A percentile compares a stretch with the other conserved stretches of the same genome.
Conservation (phyloP, 2,888 invertebrate species). For the Melanostoma mellinum region DNA sequence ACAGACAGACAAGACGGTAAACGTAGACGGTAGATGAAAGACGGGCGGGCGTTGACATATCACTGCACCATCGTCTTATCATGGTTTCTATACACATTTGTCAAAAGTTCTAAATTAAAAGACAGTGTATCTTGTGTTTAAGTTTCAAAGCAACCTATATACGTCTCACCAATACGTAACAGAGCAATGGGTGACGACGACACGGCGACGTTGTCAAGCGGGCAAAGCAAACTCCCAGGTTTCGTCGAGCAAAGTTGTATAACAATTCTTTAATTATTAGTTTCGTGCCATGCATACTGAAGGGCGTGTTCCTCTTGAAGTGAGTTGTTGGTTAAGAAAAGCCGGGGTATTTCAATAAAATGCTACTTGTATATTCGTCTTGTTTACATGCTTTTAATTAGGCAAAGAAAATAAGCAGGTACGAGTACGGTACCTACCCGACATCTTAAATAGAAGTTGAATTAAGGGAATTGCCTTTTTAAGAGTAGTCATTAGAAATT, state of each 20-base stretch:
- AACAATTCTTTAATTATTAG: conserved; percentile 65
- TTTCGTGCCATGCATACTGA: conserved; percentile 47
- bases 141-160: conserved; percentile 19
- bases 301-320: neutral
- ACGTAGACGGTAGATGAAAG: neutral
- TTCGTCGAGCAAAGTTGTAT: conserved; percentile 41
- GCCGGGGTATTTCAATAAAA: conserved; percentile 36
- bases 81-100: conserved; percentile 13
- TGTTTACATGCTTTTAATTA: conserved; percentile 60
- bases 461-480: conserved; percentile 9
- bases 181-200: neutral
- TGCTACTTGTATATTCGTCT: conserved; percentile 19
- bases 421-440: neutral
- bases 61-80: neutral
- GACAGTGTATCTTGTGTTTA: conserved; percentile 32
- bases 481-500: neutral
- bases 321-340: conserved; percentile 30
- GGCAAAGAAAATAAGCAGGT: conserved; percentile 38
- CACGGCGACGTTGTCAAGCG: neutral
- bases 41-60: conserved; percentile 3
- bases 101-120: conserved; percentile 46
- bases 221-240: conserved; percentile 8
- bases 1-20: no score
- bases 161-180: conserved; percentile 41
- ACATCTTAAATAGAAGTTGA: conserved; percentile 11